Evolutionary conservation across 2,888 invertebrate species (phyloP), one percentile per base, ranked within the genome.

Genomic region (Lithophane semibrunnea): DNA sequence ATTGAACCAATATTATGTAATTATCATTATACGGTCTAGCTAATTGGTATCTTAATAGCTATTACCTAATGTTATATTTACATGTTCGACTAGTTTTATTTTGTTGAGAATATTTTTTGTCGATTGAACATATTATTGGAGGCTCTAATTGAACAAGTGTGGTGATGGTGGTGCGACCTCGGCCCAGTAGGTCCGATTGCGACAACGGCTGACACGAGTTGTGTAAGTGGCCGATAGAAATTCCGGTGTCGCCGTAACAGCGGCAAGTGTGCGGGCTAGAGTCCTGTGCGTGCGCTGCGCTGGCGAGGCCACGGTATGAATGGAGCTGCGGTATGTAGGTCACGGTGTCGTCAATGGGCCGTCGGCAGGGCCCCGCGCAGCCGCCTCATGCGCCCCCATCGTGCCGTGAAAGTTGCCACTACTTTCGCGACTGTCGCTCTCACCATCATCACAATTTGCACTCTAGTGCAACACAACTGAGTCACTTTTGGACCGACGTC

Each of bases 291-390:
- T 91, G 92, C 91, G 92, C 90, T 82, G 88, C 86, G 90, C 90
- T 80, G 86, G 90, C 93, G 95, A 94, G 94, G 95, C 95, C 94
- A 93, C 93, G 93, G 96, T 93, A 96, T 96, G 96, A 96, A 96
- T 96, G 96, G 94, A 95, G 92, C 93, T 89, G 90, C 94, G 95
- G 95, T 95, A 96, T 96, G 96, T 96, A 89, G 96, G 96, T 95
- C 96, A 96, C 96, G 95, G 95, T 96, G 96, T 96, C 96, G 95
- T 96, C 96, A 96, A 96, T 96, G 96, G 95, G 94, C 95, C 94
- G 93, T 90, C 92, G 94, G 92, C 94, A 92, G 93, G 94, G 92
- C 94, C 93, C 93, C 93, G 94, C 95, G 94, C 94, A 92, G 91
- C 94, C 94, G 93, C 93, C 92, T 92, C 94, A 92, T 92, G 95